Base-by-base conservation (phyloP, 2,888 invertebrate genomes). In the Dascillus cervinus region DNA sequence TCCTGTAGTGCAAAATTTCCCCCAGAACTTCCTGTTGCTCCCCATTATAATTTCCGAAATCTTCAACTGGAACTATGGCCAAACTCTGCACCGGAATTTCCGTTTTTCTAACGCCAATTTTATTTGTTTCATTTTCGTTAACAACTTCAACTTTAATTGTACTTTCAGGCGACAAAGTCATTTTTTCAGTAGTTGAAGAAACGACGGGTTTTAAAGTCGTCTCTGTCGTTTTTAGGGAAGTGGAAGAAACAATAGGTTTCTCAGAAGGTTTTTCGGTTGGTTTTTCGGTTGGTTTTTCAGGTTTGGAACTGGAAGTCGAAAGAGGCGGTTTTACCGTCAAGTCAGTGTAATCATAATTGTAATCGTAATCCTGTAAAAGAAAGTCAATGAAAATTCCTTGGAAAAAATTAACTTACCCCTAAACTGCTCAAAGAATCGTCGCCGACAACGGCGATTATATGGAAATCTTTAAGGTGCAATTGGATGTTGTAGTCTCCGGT, bases 401-500 rank as follows among this genome's bases (percentile, higher is more conserved):
- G 17, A n/a, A 17, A 26, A n/a, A 12, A 4, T 2, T 6, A 22
- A 55, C 63, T 64, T 61, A 72, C 80, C 72, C 73, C 73, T 53
- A 77, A 72, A 50, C 74, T 74, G 39, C 73, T 76, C 47, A 65
- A 47, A 3, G 72, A 64, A 20, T 72, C 70, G 20, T 75, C 73
- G 47, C 75, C 74, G 41, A 81, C 53, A 17, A 82, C 56, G 4
- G 81, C 83, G 49, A 86, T 71, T 49, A 87, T 73, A 52, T 82
- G 75, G 41, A 87, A 70, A 62, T 86, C 81, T 65, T 85, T 86
- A 42, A 87, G 66, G 60, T 81, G 81, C 41, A 88, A 69, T 55
- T 83, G 83, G 44, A 88, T 77, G 62, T 88, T 88, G 46, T 81
- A 71, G 47, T 82, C 79, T 11, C 87, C 87, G 3, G 73, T 76